Base-by-base conservation (phyloP, 2,888 invertebrate species). In the Sarcophaga carnaria region DNA sequence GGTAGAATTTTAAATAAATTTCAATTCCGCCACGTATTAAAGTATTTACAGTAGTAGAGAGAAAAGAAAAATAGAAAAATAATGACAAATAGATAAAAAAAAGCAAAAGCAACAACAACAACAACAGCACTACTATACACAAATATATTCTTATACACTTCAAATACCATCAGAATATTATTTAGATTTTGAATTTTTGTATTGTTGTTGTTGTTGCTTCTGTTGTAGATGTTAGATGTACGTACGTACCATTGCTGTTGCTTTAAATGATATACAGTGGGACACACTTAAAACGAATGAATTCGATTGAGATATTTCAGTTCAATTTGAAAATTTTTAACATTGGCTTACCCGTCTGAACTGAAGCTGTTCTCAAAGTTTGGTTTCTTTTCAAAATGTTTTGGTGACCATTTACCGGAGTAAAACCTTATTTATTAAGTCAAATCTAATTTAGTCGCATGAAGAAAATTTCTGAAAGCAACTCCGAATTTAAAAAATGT, bases 161-260 rank as follows among this genome's bases (percentile, higher is more conserved):
- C 59, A 83, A 83, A 86, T 81, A 81, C 78, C 79, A 84, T 83
- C 84, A 71, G 78, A 83, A 86, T 75, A 78, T 81, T 80, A 77
- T 83, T 86, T 77, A 80, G 74, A 86, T 77, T 78, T 87, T 70
- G 54, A 70, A 71, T 17, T 77, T 67, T 17, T 54, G 14, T 54
- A 76, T 64, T 70, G 63, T 74, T 70, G 54, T 75, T 59, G 67
- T 77, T 37, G 37, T 37, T 37, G 37, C 37, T 10, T 37, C 37
- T 37, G 8, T 37, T 37, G 37, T 37, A 37, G 10, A 37, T 37
- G 8, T 22, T 22, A 22, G 22, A 22, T 22, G 22, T 22, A 22
- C 22, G 22, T 8, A 10, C 8, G 37, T 75, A 64, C 60, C 77
- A 54, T 86, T 83, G 70, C 80, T 87, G 80, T 80, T 80, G 72